Evolutionary conservation across 2,888 invertebrate species (phyloP), one percentile per base, ranked within the genome.

Genomic region (Dinocampus coccinellae): DNA sequence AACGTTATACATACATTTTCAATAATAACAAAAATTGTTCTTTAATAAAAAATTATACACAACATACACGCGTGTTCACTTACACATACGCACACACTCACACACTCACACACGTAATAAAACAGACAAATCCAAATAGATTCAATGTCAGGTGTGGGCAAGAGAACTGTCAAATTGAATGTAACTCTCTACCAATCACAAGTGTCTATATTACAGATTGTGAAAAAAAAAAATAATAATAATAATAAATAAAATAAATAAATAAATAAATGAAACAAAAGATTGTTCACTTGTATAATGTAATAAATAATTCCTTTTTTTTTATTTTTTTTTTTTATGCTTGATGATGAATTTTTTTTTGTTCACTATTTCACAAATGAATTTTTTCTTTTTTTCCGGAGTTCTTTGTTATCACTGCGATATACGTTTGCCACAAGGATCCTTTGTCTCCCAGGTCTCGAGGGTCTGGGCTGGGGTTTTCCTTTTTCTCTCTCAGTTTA

Each of bases 391-490:
- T 29, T 22, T 26, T 29, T 26, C n/a, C n/a, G n/a, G n/a, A 29
- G 29, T 29, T 58, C 33, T 58, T 29, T 58, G 47, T 47, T 47
- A 47, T n/a, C 16, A 20, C 47, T 47, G 47, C 47, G 16, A n/a
- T 20, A 11, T 55, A 4, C 42, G 29, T 57, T 10, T 16, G 33
- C 20, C 57, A 20, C 33, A 29, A 29, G 13, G 36, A 60, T 61
- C 61, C 61, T 61, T 68, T 68, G 61, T 61, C 61, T 39, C 61
- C 20, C 22, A 20, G 34, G 52, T 58, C 58, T 58, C 58, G 34
- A 34, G 60, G 68, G 68, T 52, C 47, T 61, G 61, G 68, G 29
- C n/a, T 68, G 16, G 47, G 33, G 65, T 3, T 66, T 39, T 36
- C 22, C 34, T 33, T 34, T 26, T 20, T 16, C 10, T 2, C 58